These are phyloP conservation scores for Paradisaea rubra DNA, from an alignment of 2,113 vertebrate species.

Conservation along the genomic window DNA sequence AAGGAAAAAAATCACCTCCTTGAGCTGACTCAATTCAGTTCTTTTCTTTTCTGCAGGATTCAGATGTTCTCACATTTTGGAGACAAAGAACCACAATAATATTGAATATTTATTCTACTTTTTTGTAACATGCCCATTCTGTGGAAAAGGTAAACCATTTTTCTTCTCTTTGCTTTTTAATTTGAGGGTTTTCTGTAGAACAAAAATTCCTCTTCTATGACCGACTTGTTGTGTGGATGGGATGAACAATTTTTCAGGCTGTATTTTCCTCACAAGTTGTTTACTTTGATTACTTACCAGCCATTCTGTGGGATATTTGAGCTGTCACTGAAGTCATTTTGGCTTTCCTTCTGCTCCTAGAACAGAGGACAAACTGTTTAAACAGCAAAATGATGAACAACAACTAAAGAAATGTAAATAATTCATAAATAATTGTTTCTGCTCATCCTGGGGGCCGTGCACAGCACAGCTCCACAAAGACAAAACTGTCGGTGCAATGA, in stretches of 20 bases:
- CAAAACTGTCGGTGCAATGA: neutral
- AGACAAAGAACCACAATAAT: neutral
- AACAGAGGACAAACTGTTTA: constrained; percentile 26
- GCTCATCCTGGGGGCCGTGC: neutral
- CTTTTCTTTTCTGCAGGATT: neutral
- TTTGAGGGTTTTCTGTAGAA: neutral
- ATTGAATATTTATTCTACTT: neutral
- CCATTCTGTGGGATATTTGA: constrained; percentile 8
- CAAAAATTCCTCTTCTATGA: neutral
- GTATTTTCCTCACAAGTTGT: neutral
- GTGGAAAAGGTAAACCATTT: neutral
- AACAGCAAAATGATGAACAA: constrained; percentile 14
- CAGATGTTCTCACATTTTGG: neutral
- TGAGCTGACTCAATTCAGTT: neutral
- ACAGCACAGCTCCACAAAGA: neutral
- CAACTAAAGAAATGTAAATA: constrained; percentile 9
- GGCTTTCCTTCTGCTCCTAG: neutral
- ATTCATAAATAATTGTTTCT: constrained; percentile 10
- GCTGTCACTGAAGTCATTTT: constrained; percentile 5
- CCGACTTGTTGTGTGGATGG: neutral
- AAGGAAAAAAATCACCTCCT: neutral
- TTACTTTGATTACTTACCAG: constrained; percentile 28
- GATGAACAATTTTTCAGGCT: constrained; percentile 1
- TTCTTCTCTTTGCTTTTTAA: neutral
- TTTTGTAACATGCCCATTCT: neutral